Percentiles rank a stretch among this genome's conserved stretches.
These are phyloP conservation scores for Maconellicoccus hirsutus DNA, from an alignment of 1,140 invertebrate species.

Conservation along the genomic window DNA sequence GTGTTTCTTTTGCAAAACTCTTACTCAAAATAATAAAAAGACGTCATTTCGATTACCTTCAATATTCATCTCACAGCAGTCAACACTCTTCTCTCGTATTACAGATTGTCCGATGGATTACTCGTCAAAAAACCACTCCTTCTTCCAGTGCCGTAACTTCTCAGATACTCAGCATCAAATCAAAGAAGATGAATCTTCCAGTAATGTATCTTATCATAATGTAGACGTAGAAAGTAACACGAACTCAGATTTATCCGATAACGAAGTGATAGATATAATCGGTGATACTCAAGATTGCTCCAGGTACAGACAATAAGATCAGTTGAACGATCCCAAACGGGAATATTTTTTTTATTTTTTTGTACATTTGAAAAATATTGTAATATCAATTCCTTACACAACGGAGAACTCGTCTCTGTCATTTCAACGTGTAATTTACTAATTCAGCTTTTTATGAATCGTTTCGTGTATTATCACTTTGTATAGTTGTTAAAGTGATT, in stretches of 20 bases:
- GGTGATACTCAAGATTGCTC: constrained; percentile 11
- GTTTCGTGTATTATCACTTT: not conserved
- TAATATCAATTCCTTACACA: no score
- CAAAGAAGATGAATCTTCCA: constrained; percentile 12
- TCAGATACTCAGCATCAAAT: not conserved
- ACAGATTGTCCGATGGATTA: constrained; percentile 13
- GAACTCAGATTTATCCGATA: constrained; percentile 12
- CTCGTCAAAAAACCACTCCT: not conserved
- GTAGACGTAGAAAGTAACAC: constrained; percentile 11
- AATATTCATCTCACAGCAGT: no score
- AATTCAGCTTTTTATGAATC: no score
- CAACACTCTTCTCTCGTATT: no score
- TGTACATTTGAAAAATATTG: no score
- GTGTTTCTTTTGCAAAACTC: no score
- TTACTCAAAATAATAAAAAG: no score
- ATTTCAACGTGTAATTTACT: no score
- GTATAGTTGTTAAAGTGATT: not conserved
- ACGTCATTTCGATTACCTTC: no score
- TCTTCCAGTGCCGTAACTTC: constrained; percentile 8
- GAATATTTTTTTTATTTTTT: no score
- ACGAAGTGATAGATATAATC: constrained; percentile 14
- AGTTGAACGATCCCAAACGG: no score
- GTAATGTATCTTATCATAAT: constrained; percentile 13
- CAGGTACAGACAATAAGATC: constrained; percentile 10
- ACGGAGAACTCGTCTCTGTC: no score